Percentiles rank a stretch among this genome's conserved stretches.
phyloP scores from a whole-genome alignment of 1,140 invertebrate genomes.

The Sycobia sp. region DNA sequence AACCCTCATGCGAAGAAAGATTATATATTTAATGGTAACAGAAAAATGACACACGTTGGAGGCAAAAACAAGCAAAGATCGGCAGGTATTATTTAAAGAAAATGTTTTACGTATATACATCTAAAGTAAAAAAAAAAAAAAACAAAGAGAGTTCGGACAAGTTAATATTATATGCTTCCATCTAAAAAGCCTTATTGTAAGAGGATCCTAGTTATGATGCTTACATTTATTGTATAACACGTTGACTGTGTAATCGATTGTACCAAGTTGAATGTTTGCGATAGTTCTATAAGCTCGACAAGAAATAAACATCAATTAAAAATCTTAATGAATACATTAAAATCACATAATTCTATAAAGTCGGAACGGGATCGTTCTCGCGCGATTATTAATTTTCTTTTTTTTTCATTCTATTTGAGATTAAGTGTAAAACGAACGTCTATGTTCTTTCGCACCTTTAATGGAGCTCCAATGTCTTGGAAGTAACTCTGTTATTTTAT shows the following conservation, averaged over 20 bases:
- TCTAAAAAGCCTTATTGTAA: slow-evolving; percentile 50
- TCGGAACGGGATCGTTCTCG: slow-evolving; percentile 16
- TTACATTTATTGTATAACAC: slow-evolving; percentile 40
- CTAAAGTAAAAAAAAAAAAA: slow-evolving; percentile 13
- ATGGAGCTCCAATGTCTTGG: slow-evolving; percentile 9
- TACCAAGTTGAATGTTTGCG: slow-evolving; percentile 34
- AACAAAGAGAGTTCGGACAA: too few species aligned
- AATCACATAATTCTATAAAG: too few species aligned
- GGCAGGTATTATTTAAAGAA: slow-evolving; percentile 1
- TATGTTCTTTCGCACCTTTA: slow-evolving; percentile 6
- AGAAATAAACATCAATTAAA: slow-evolving; percentile 10
- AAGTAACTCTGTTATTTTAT: slow-evolving; percentile 34
- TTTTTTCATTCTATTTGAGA: too few species aligned
- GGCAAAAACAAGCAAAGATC: background rate
- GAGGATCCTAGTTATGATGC: slow-evolving; percentile 42
- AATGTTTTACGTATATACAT: background rate
- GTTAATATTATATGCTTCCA: slow-evolving; percentile 48
- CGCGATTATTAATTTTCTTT: slow-evolving; percentile 23
- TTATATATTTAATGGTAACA: too few species aligned
- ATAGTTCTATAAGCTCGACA: slow-evolving; percentile 31
- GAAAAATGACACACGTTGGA: background rate
- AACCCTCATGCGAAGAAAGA: too few species aligned
- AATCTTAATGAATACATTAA: slow-evolving; percentile 9
- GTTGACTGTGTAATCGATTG: slow-evolving; percentile 36
- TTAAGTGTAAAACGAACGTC: slow-evolving; percentile 8